Conservation (phyloP, 1,140 invertebrate species). For the Rhopalosiphum padi region DNA sequence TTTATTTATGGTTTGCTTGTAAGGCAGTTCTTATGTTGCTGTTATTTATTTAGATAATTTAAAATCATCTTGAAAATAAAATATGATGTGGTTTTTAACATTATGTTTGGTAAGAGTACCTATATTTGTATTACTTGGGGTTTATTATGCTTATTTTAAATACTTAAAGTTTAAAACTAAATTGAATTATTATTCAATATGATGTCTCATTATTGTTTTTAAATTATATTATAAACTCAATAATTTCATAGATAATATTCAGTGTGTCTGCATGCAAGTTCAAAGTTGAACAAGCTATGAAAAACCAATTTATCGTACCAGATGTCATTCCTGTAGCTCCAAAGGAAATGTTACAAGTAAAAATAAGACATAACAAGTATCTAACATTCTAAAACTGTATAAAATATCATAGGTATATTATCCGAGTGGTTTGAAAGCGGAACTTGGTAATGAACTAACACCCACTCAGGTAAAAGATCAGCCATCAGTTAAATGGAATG, state of each 20-base stretch:
- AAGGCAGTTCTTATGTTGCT: not conserved
- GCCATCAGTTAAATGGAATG: constrained; percentile 72
- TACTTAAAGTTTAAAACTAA: too few relatives aligned
- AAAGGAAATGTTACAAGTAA: constrained; percentile 65
- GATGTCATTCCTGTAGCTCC: constrained; percentile 75
- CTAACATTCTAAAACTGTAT: not conserved
- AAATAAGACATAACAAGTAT: not conserved
- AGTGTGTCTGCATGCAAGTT: not conserved
- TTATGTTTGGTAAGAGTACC: not conserved
- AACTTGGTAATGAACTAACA: constrained; percentile 78
- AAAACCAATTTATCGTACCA: constrained; percentile 69
- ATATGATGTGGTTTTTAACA: not conserved
- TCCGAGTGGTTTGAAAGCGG: constrained; percentile 67
- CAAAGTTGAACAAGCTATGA: constrained; percentile 37
- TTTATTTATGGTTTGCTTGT: not conserved
- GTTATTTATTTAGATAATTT: not conserved
- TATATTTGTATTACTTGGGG: not conserved
- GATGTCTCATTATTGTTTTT: not conserved
- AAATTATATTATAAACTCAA: not conserved
- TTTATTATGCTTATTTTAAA: not conserved
- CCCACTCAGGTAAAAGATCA: constrained; percentile 75
- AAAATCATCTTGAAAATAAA: not conserved
- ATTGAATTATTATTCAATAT: not conserved
- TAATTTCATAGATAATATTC: not conserved
- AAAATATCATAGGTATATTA: constrained; percentile 67